Evolutionary conservation across 2,797 vertebrate species (phyloP), one percentile per base, ranked within the genome.

Genomic region (Danio albolineatus): DNA sequence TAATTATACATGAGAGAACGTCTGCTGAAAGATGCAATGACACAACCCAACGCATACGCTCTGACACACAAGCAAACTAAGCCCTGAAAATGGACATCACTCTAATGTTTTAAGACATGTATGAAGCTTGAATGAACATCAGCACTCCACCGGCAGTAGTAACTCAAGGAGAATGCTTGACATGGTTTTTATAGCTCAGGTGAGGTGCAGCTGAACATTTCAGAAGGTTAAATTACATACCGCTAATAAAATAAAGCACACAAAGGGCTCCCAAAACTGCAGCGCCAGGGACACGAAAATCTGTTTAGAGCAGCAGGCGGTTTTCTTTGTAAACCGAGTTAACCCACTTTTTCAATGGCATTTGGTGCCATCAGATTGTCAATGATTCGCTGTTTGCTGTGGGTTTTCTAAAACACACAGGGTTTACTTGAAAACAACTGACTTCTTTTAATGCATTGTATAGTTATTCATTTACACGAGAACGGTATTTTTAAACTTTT

Each of bases 111-210:
- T 43, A 66, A 61, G 66, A 78, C 66, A 77, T 28, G 8, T 17
- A 49, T 82, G 44, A 71, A 77, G 59, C 60, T 65, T 65, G 75
- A 57, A 73, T 57, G 74, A 72, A 62, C 67, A 82, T 60, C 56
- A 19, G 53, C 2, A 51, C 36, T 59, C 10, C 7, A 7, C 28
- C 14, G 46, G 53, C 38, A 53, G 66, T 36, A 78, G 44, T 61
- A 61, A 44, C 9, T 36, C 19, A 61, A 71, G 62, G 17, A 41
- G n/a, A 79, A 36, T 53, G 65, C 66, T 78, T 73, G 54, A 46
- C 21, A n/a, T 16, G 10, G 13, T 41, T 65, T 65, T 76, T 66
- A 56, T 38, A 54, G 14, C 38, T 57, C 53, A 59, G 36, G 44
- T 70, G 36, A 70, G 46, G 61, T 8, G 44, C 43, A 60, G 48